Base-by-base conservation (phyloP, 2,797 vertebrate species). In the Lacerta agilis region DNA sequence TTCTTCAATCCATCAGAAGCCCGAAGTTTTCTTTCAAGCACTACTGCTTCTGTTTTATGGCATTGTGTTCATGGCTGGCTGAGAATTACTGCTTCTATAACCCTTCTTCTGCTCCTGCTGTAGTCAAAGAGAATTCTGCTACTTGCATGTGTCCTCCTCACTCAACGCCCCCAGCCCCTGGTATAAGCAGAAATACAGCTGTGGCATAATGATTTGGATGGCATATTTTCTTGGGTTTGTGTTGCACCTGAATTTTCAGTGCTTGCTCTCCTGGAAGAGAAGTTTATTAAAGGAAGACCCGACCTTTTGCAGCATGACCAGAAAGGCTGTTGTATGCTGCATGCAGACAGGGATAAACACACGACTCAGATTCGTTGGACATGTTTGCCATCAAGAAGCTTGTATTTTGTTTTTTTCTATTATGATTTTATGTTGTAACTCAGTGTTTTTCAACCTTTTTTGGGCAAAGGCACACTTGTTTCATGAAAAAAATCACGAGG, bases 21-120 rank as follows among this genome's bases (percentile, higher is more conserved):
- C 33, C 79, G 38, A 85, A 79, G 43, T 67, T 82, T 86, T 55
- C n/a, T 92, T 84, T 88, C 66, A 82, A 82, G 80, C 72, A n/a
- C 45, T 80, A 20, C 82, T 86, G 25, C 13, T 83, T 87, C 38
- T 55, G 7, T 69, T 81, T 86, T 87, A 79, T 55, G 49, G 38
- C 13, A 49, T 29, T 72, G n/a, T 80, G 58, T 75, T 85, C 79
- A 61, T 45, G 79, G 29, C 43, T 55, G 64, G 49, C 27, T 86
- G 77, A 76, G 78, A 80, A 66, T 89, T 36, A 66, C 64, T 72
- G 27, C 11, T 85, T 36, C 64, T 84, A 2, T 81, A 80, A 85
- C n/a, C 10, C 73, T 38, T 66, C 20, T 55, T 83, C 20, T 83
- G 38, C 55, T 77, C 41, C 69, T 43, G 36, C 18, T 78, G 64